phyloP scores from a whole-genome alignment of 2,797 vertebrate species.

The Danio tinwini region DNA sequence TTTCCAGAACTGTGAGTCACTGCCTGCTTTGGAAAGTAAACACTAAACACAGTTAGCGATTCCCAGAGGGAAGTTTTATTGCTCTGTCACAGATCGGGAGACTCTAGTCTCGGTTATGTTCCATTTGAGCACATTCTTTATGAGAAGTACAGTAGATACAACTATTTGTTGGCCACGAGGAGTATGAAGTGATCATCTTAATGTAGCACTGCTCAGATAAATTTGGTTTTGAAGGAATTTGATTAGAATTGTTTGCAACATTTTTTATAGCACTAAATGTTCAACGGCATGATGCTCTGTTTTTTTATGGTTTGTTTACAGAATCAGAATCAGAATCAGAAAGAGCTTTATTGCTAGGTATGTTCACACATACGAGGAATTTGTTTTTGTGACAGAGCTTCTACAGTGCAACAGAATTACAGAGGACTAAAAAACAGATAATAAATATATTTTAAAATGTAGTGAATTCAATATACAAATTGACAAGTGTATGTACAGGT shows the following conservation, averaged over 20 bases:
- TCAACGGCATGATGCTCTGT: background rate
- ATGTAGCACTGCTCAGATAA: background rate
- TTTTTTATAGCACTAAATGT: background rate
- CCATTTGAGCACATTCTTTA: background rate
- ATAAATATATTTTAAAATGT: too few relatives aligned
- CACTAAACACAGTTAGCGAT: constrained; percentile 26
- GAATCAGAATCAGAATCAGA: too few relatives aligned
- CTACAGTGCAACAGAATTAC: too few relatives aligned
- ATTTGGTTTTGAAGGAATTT: background rate
- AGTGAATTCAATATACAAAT: too few relatives aligned
- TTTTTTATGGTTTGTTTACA: background rate
- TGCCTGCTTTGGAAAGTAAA: constrained; percentile 34
- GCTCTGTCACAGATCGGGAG: constrained; percentile 3
- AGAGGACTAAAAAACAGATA: too few relatives aligned
- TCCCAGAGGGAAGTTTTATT: constrained; percentile 7
- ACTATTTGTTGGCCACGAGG: background rate
- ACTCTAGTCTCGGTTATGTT: constrained; percentile 3
- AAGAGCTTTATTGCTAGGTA: too few relatives aligned
- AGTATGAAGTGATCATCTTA: background rate
- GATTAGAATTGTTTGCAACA: background rate
- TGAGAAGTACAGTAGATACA: background rate
- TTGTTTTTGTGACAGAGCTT: too few relatives aligned
- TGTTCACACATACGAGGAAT: too few relatives aligned
- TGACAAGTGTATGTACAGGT: too few relatives aligned
- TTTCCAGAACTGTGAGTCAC: constrained; percentile 37